Percentiles rank a stretch among this genome's conserved stretches.
Evolutionary conservation across 2,888 invertebrate genomes (phyloP).

Genomic region (Piscicola geometra): DNA sequence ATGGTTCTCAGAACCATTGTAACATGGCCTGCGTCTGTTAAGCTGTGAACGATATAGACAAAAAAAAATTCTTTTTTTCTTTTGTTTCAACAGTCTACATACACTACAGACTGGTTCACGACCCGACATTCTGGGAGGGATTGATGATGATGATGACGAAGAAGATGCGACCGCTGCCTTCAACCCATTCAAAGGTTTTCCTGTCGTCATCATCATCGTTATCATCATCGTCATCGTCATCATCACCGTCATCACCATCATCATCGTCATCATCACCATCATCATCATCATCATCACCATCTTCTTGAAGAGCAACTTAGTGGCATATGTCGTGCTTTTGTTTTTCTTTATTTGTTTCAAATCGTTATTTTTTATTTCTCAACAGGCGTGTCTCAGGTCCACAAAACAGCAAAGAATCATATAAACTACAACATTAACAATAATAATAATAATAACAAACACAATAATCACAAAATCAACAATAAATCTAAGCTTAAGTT

Average conservation of each 20-base stretch:
- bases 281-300: slow-evolving; percentile 5
- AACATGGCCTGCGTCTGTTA: too few relatives aligned
- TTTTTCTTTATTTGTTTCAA: neutral
- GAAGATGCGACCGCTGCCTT: neutral
- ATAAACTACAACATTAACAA: neutral
- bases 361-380: neutral
- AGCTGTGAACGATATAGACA: too few relatives aligned
- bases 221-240: too few relatives aligned
- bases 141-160: neutral
- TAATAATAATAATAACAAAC: neutral
- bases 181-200: neutral
- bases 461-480: too few relatives aligned
- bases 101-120: neutral
- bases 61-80: too few relatives aligned
- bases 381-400: neutral
- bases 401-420: neutral
- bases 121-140: slow-evolving; percentile 10
- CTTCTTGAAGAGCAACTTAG: too few relatives aligned
- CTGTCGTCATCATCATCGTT: too few relatives aligned
- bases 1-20: too few relatives aligned
- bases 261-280: slow-evolving; percentile 20
- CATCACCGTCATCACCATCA: too few relatives aligned
- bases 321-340: neutral
- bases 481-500: too few relatives aligned
- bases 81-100: too few relatives aligned